These are phyloP conservation scores for Leptodactylus fuscus DNA, from an alignment of 2,113 vertebrate species.

Conservation along the genomic window DNA sequence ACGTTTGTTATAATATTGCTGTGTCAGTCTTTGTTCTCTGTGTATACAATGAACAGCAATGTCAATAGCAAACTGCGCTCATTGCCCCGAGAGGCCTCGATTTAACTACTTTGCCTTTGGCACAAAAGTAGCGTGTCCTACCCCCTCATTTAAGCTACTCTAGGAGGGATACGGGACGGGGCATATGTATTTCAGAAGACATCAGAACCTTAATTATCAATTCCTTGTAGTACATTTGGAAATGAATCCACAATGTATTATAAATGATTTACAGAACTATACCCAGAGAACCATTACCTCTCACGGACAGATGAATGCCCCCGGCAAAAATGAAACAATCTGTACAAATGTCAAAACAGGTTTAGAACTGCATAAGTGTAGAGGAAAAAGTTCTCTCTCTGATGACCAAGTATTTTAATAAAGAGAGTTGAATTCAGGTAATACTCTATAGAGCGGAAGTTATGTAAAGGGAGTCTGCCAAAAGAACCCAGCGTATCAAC, in stretches of 20 bases:
- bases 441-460: not conserved
- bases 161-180: not conserved
- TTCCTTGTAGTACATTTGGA: not conserved
- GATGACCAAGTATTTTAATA: not conserved
- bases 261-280: slow-evolving; percentile 21
- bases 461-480: too few species aligned
- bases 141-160: not conserved
- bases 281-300: not conserved
- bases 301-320: slow-evolving; percentile 24
- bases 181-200: not conserved
- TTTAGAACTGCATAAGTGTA: slow-evolving; percentile 18
- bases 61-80: not conserved
- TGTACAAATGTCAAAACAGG: slow-evolving; percentile 47
- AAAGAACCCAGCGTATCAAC: too few species aligned
- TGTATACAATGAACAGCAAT: not conserved
- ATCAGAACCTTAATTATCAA: too few species aligned
- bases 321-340: slow-evolving; percentile 17
- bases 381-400: not conserved
- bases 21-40: not conserved
- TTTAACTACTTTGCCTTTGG: not conserved
- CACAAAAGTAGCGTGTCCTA: not conserved
- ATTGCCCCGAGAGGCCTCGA: not conserved
- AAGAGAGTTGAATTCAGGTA: not conserved
- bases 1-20: not conserved
- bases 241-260: not conserved